Conservation (phyloP, 2,888 invertebrate genomes). For the Leucoma salicis region DNA sequence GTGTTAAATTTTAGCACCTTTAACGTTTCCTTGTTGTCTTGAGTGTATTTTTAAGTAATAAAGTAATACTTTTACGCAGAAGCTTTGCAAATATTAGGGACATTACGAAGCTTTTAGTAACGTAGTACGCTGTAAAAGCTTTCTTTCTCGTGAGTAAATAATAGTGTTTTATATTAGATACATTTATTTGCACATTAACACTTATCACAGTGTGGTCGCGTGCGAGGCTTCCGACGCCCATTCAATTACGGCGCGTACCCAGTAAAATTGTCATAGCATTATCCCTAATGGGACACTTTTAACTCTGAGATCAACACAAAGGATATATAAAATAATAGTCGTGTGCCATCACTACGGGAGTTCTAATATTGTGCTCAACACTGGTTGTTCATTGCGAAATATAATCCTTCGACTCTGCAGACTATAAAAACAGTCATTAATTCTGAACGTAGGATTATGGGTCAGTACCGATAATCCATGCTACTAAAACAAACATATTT, state of each 20-base stretch:
- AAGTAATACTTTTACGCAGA: constrained; percentile 61
- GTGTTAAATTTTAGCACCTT: constrained; percentile 45
- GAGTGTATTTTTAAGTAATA: constrained; percentile 73
- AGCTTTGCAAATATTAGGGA: constrained; percentile 49
- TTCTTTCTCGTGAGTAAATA: constrained; percentile 45
- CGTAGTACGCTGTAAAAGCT: constrained; percentile 43
- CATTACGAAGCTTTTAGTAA: constrained; percentile 54
- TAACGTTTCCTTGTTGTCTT: constrained; percentile 46
- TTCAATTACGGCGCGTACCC: constrained; percentile 70
- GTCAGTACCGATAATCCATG: constrained; percentile 32
- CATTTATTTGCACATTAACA: constrained; percentile 67
- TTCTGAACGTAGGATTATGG: constrained; percentile 47
- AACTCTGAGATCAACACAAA: constrained; percentile 67
- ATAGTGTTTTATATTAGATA: constrained; percentile 55
- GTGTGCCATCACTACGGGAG: constrained; percentile 74
- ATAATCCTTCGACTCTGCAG: constrained; percentile 48
- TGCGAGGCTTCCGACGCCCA: constrained; percentile 70
- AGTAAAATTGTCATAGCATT: constrained; percentile 70
- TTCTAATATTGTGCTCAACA: constrained; percentile 60
- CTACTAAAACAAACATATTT: constrained; percentile 45
- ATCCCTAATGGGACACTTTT: constrained; percentile 72
- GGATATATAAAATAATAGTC: constrained; percentile 64
- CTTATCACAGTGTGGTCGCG: constrained; percentile 57
- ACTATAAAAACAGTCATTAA: constrained; percentile 58
- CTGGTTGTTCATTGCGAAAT: constrained; percentile 50